Percentiles rank a stretch among this genome's conserved stretches.
These are phyloP conservation scores for Marisa cornuarietis DNA, from an alignment of 1,140 invertebrate species.

Conservation along the genomic window DNA sequence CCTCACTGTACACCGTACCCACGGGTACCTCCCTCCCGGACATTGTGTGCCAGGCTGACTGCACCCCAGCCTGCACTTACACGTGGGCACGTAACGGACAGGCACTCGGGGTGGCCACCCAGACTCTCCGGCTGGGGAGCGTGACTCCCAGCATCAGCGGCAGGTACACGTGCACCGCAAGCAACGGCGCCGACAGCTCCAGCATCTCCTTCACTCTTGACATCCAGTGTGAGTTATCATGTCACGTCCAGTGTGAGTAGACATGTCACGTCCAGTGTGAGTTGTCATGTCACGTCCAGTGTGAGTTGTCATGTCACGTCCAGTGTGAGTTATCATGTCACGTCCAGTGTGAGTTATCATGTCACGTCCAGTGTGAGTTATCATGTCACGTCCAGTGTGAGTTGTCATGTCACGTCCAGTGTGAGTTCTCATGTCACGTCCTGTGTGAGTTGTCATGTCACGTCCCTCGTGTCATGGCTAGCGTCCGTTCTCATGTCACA, in stretches of 20 bases:
- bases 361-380: neutral
- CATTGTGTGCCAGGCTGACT: constrained; percentile 13
- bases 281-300: neutral
- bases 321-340: neutral
- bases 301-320: neutral
- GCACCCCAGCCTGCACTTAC: constrained; percentile 19
- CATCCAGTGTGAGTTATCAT: constrained; percentile 18
- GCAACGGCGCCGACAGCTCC: constrained; percentile 10
- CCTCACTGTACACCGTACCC: constrained; percentile 3
- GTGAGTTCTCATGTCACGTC: too few relatives aligned
- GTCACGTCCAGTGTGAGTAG: neutral
- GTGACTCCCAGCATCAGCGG: neutral
- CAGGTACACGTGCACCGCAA: constrained; percentile 20
- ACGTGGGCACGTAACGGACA: constrained; percentile 18
- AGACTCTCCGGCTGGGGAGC: constrained; percentile 2
- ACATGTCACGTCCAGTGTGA: constrained; percentile 18
- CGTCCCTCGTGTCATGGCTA: too few relatives aligned
- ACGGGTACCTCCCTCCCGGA: neutral
- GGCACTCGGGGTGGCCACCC: neutral
- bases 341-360: neutral
- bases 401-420: too few relatives aligned
- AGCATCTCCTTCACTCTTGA: constrained; percentile 1
- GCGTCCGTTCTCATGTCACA: too few relatives aligned
- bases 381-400: neutral
- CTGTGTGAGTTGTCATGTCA: too few relatives aligned